phyloP scores from a whole-genome alignment of 2,888 invertebrate species.

The Scaptomyza caliginosa region DNA sequence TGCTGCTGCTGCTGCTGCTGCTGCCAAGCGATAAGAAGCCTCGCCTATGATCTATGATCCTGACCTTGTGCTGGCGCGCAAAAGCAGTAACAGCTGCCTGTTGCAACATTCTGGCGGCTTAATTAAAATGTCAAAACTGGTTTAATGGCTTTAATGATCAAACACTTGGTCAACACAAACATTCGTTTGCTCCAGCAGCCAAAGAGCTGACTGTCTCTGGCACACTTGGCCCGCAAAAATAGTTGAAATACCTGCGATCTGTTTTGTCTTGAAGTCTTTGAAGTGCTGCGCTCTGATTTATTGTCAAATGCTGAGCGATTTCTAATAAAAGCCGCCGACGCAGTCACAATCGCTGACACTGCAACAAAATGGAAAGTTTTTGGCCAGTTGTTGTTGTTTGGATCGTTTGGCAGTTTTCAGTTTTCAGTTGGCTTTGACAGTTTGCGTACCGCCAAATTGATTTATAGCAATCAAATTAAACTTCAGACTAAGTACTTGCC shows the following conservation, averaged over 20 bases:
- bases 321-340: constrained; percentile 62
- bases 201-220: constrained; percentile 31
- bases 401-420: background rate
- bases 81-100: constrained; percentile 42
- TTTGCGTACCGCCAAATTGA: constrained; percentile 65
- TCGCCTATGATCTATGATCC: constrained; percentile 76
- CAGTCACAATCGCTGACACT: constrained; percentile 8
- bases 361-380: constrained; percentile 69
- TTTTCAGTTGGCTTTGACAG: constrained; percentile 38
- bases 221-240: constrained; percentile 38
- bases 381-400: constrained; percentile 15
- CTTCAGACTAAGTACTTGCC: constrained; percentile 23
- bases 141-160: constrained; percentile 84
- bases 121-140: constrained; percentile 85
- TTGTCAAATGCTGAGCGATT: constrained; percentile 51
- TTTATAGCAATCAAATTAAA: constrained; percentile 53
- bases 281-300: constrained; percentile 66
- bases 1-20: constrained; percentile 52
- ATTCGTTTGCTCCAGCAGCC: constrained; percentile 10
- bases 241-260: constrained; percentile 38
- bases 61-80: constrained; percentile 59
- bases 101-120: constrained; percentile 62
- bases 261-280: constrained; percentile 30
- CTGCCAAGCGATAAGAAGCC: constrained; percentile 57
- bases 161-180: constrained; percentile 68